Conservation (phyloP, 1,140 invertebrate species). For the Drosophila tsacasi region DNA sequence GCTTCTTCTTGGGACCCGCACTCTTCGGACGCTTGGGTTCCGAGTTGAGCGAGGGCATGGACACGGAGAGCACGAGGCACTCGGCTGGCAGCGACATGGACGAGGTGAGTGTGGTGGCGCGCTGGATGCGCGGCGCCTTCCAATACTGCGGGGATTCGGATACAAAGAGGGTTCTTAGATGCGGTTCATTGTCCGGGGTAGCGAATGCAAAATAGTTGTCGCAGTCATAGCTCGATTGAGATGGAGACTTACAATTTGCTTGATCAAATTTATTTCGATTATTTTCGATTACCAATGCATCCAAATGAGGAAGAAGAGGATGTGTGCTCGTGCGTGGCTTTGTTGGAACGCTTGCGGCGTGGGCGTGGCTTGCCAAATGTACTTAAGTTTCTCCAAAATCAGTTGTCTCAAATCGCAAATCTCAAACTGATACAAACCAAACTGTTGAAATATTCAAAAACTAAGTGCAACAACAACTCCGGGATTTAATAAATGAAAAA, state of each 20-base stretch:
- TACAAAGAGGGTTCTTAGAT: slow-evolving; percentile 5
- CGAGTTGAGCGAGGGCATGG: slow-evolving; percentile 82
- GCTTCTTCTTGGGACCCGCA: slow-evolving; percentile 80
- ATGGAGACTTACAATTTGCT: slow-evolving; percentile 77
- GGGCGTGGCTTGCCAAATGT: slow-evolving; percentile 60
- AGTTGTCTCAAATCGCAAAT: slow-evolving; percentile 25
- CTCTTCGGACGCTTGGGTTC: slow-evolving; percentile 80
- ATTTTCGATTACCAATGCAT: slow-evolving; percentile 76
- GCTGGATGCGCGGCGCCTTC: slow-evolving; percentile 80
- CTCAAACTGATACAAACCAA: slow-evolving; percentile 34
- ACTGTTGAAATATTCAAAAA: slow-evolving; percentile 42
- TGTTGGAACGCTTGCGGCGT: slow-evolving; percentile 65
- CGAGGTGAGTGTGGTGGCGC: slow-evolving; percentile 81
- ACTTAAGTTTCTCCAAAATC: slow-evolving; percentile 54
- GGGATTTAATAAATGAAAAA: slow-evolving; percentile 75
- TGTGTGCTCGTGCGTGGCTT: slow-evolving; percentile 71
- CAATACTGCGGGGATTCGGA: slow-evolving; percentile 66
- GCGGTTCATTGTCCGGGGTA: neutral
- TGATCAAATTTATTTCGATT: slow-evolving; percentile 52
- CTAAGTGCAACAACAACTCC: slow-evolving; percentile 65
- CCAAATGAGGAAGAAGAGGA: slow-evolving; percentile 68
- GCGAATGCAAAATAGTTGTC: slow-evolving; percentile 31
- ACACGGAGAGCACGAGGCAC: slow-evolving; percentile 83
- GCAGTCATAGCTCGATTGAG: slow-evolving; percentile 57
- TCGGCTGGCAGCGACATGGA: slow-evolving; percentile 85